A percentile compares a stretch with the other conserved stretches of the same genome.
Evolutionary conservation across 2,113 vertebrate species (phyloP).

Genomic region (Nycticorax nycticorax): DNA sequence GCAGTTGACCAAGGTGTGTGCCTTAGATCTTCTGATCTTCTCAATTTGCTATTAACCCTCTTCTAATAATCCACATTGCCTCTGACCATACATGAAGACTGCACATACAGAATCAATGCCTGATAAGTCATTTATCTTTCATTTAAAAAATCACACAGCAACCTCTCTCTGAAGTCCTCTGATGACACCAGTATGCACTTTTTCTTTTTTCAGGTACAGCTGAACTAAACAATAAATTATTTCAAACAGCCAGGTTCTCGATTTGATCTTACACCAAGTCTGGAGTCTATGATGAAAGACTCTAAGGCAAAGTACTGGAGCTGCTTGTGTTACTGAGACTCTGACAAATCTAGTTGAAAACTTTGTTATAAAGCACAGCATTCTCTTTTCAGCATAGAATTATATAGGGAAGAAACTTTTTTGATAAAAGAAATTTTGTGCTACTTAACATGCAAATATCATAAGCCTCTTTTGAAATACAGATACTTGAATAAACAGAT

Average conservation of each 20-base stretch:
- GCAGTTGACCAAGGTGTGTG: neutral
- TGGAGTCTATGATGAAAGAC: neutral
- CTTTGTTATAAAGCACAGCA: neutral
- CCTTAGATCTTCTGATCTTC: neutral
- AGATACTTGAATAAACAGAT: constrained; percentile 27
- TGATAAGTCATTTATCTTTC: neutral
- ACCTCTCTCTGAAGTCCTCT: neutral
- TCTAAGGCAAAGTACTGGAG: neutral
- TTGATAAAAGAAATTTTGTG: neutral
- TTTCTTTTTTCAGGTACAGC: neutral
- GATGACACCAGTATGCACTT: neutral
- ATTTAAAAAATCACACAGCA: neutral
- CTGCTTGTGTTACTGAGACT: neutral
- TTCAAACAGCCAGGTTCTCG: neutral
- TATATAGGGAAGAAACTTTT: neutral
- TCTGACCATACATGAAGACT: fast-evolving
- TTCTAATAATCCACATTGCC: neutral
- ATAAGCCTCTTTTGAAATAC: constrained; percentile 1
- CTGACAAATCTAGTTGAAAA: neutral
- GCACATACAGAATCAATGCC: neutral
- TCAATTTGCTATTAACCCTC: neutral
- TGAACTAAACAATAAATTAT: neutral
- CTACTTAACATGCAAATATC: neutral
- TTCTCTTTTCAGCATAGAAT: neutral
- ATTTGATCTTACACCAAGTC: neutral